Evolutionary conservation across 2,888 invertebrate species (phyloP).

Genomic region (Stenodera caucasica): DNA sequence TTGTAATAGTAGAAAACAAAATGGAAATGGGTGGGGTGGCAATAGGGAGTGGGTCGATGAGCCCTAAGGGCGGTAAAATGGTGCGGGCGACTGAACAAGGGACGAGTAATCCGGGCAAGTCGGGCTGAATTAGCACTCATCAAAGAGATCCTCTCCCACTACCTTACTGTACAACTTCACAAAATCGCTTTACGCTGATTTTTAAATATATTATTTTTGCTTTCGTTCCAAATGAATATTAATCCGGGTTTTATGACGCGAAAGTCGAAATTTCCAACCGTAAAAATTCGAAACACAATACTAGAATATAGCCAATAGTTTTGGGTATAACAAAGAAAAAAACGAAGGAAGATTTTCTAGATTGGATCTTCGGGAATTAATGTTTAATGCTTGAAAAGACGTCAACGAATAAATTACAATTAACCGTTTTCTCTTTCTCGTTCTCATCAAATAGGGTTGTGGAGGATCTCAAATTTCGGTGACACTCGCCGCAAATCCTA

Average conservation of each 20-base stretch:
- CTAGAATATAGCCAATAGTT: too few relatives aligned
- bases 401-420: slow-evolving; percentile 23
- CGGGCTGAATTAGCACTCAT: slow-evolving; percentile 38
- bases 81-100: slow-evolving; percentile 15
- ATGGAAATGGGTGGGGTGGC: slow-evolving; percentile 10
- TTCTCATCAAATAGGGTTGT: slow-evolving; percentile 19
- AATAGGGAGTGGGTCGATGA: slow-evolving; percentile 7
- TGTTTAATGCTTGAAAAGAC: slow-evolving; percentile 4
- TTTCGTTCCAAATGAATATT: slow-evolving; percentile 39
- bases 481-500: slow-evolving; percentile 32
- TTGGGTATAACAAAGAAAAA: neutral
- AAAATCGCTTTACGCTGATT: slow-evolving; percentile 28
- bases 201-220: slow-evolving; percentile 39
- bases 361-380: neutral
- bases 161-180: slow-evolving; percentile 25
- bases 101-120: slow-evolving; percentile 32
- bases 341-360: neutral
- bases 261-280: slow-evolving; percentile 1
- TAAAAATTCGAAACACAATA: too few relatives aligned
- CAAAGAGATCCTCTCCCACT: slow-evolving; percentile 38
- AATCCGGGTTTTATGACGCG: slow-evolving; percentile 35
- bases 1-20: slow-evolving; percentile 12
- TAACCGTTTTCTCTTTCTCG: slow-evolving; percentile 16
- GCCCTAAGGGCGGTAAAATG: slow-evolving; percentile 7
- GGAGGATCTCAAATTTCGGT: slow-evolving; percentile 23